A percentile compares a stretch with the other conserved stretches of the same genome.
Conservation (phyloP, 2,113 vertebrate species). For the Callionymus lyra region DNA sequence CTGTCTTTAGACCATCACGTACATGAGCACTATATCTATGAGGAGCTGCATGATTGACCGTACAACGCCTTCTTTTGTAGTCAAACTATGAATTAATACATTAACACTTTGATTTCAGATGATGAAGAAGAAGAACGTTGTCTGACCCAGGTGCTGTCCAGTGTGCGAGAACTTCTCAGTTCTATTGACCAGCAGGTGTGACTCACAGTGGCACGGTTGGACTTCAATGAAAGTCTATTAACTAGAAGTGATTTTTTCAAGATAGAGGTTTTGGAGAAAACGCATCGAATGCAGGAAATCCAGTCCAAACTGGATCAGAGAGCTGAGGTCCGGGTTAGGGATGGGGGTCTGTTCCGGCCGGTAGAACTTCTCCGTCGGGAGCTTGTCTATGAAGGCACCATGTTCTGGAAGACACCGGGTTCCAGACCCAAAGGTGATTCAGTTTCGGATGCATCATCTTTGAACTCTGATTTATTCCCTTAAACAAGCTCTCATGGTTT, state of each 20-base stretch:
- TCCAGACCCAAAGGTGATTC: slow-evolving; percentile 75
- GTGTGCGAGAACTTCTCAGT: slow-evolving; percentile 75
- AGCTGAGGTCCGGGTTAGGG: slow-evolving; percentile 59
- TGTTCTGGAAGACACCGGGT: slow-evolving; percentile 80
- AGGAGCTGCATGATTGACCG: no score
- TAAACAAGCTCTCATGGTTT: background rate
- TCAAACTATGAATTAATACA: no score
- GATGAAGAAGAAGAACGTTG: slow-evolving; percentile 70
- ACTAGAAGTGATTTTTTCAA: slow-evolving; percentile 31
- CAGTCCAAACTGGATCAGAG: slow-evolving; percentile 72
- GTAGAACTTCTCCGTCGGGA: slow-evolving; percentile 77
- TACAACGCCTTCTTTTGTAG: no score
- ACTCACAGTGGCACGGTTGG: background rate
- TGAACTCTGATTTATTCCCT: background rate
- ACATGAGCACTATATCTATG: no score
- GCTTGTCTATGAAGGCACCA: slow-evolving; percentile 76
- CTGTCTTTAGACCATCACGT: no score
- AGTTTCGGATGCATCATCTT: background rate
- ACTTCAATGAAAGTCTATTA: no score
- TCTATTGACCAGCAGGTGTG: slow-evolving; percentile 78
- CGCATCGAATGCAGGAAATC: slow-evolving; percentile 77
- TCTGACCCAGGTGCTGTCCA: slow-evolving; percentile 59
- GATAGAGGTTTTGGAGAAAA: slow-evolving; percentile 76
- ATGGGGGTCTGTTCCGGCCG: slow-evolving; percentile 66
- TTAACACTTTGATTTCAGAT: slow-evolving; percentile 59